Evolutionary conservation across 53 echinoderm and acorn worm species (phyloP).

Genomic region (Crossaster papposus): DNA sequence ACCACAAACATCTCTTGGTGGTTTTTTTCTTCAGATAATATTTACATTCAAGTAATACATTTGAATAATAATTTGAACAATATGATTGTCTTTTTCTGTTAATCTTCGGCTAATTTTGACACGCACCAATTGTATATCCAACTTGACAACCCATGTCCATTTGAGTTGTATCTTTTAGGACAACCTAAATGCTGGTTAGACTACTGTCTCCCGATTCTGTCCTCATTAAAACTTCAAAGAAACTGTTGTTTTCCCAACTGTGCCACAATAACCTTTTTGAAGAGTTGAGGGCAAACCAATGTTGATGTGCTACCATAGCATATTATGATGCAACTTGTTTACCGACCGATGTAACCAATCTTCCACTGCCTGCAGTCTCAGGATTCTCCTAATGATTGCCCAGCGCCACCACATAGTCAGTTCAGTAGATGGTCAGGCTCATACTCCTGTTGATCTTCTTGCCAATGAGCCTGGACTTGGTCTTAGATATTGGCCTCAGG

Average conservation of each 20-base stretch:
- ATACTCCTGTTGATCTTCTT: slow-evolving; percentile 97
- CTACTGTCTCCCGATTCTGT: too few relatives aligned
- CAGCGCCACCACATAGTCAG: neutral
- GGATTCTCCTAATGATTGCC: neutral
- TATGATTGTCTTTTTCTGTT: too few relatives aligned
- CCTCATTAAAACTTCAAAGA: too few relatives aligned
- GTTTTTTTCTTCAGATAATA: neutral
- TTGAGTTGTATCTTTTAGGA: too few relatives aligned
- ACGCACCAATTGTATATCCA: too few relatives aligned
- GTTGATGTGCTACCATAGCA: neutral
- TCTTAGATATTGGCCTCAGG: slow-evolving; percentile 42
- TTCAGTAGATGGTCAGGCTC: slow-evolving; percentile 98
- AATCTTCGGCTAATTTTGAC: too few relatives aligned
- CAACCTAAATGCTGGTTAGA: too few relatives aligned
- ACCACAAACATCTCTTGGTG: neutral
- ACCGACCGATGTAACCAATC: neutral
- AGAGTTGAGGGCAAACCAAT: neutral
- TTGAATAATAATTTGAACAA: neutral
- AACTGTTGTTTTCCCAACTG: too few relatives aligned
- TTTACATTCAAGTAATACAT: neutral
- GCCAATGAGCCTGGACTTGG: slow-evolving; percentile 79
- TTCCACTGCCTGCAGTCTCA: neutral
- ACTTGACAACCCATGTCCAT: too few relatives aligned
- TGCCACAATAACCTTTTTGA: too few relatives aligned
- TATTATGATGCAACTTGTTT: neutral